Base-by-base conservation (phyloP, 2,797 vertebrate genomes). In the Erethizon dorsatum region DNA sequence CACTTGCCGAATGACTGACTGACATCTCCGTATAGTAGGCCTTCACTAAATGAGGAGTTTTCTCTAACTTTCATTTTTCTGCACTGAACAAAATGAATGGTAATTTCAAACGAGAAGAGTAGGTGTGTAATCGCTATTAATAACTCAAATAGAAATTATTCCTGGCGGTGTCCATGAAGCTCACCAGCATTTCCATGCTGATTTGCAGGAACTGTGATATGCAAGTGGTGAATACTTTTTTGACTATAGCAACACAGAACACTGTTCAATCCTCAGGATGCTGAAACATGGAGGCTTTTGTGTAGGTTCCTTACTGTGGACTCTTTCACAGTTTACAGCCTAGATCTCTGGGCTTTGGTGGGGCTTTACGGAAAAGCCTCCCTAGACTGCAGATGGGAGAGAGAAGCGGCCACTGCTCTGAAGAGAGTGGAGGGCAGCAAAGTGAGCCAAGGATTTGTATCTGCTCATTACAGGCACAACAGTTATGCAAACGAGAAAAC, bases 381-480 rank as follows among this genome's bases (percentile, higher is more conserved):
- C 45, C 7, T 15, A 24, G 56, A 69, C 94, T 96, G 84, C 50
- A 77, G 84, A 96, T 73, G 87, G 79, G 75, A 93, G 75, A 31
- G 50, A 69, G 85, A 79, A 67, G 83, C 7, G 77, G 83, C 89
- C 71, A 28, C 61, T 73, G 71, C 79, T 95, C 92, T 56, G 78
- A 83, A 90, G 86, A 63, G 90, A 83, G 73, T 50, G 77, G 84
- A 97, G 97, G 97, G 93, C 95, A 92, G 96, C 61, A 50, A 95
- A 98, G 88, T 94, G 97, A 98, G 95, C 97, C 94, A 94, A 93
- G 82, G 96, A 96, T 97, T 96, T 95, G 95, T 96, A 88, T 97
- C 78, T 96, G 95, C 92, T 97, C 92, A 63, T 95, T 79, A 90
- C 83, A 97, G 84, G 88, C 88, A 24, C 96, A 98, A 96, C 97